Base-by-base conservation (phyloP, 2,888 invertebrate species). In the Drosophila ustulata region DNA sequence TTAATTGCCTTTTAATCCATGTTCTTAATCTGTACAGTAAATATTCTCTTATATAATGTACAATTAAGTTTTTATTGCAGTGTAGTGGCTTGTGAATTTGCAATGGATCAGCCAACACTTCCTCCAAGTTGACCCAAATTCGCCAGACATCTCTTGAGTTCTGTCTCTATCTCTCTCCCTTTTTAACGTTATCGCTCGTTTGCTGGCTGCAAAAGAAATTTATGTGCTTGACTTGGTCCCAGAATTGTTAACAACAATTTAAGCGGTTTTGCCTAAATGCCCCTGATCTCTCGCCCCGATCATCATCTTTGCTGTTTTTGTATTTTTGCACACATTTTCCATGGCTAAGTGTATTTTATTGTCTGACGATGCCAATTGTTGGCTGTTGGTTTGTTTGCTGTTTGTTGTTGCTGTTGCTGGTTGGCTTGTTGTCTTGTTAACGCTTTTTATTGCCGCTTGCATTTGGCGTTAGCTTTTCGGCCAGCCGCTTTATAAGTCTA, bases 161-260 rank as follows among this genome's bases (percentile, higher is more conserved):
- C 62, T 39, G 3, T 23, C 39, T 23, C 39, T 28, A 28, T 49
- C 39, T 23, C 26, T 47, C 37, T 57, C 7, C 3, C 56, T 34
- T 25, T 25, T 56, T 0, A 26, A 2, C 56, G 32, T 26, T 46
- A 57, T 57, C 57, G 37, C 8, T 34, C 25, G 39, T 39, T n/a
- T 34, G 50, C 23, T n/a, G 50, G 34, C 50, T 50, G 13, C 23
- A 23, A 23, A 56, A 32, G 32, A 46, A 34, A 83, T 84, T 70
- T 72, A 83, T 83, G 75, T 74, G 62, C 47, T 73, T 79, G 34
- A 53, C 46, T 39, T 37, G 77, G 46, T 67, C 63, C 13, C 65
- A 80, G 79, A 80, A 81, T 84, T 86, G 87, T 88, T 88, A 83
- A 78, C 84, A 83, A 74, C 84, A 72, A 74, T 76, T 82, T 75